Percentiles rank a stretch among this genome's conserved stretches.
phyloP scores from a whole-genome alignment of 2,888 invertebrate genomes.

The Perithous albicinctus region DNA sequence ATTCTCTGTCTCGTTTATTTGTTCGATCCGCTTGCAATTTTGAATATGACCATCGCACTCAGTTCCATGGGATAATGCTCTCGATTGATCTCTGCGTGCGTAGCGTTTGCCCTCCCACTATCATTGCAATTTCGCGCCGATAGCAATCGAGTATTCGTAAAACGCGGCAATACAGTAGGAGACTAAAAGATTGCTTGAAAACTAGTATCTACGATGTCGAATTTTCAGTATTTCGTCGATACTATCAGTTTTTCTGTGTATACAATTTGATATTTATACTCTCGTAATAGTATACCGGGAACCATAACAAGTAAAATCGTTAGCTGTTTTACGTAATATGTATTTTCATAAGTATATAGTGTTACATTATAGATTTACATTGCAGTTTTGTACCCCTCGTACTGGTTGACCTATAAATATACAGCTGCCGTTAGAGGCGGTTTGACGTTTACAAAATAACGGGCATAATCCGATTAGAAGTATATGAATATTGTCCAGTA shows the following conservation, averaged over 20 bases:
- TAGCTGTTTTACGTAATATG: background rate
- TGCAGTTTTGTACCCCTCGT: background rate
- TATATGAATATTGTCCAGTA: background rate
- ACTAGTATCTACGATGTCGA: conserved; percentile 15
- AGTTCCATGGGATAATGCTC: background rate
- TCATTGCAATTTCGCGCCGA: conserved; percentile 6
- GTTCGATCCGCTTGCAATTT: conserved; percentile 42
- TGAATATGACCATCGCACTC: conserved; percentile 23
- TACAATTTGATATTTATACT: background rate
- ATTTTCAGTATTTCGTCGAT: background rate
- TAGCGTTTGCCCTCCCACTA: background rate
- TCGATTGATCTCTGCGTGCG: conserved; percentile 6
- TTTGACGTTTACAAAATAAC: background rate
- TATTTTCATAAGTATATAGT: background rate
- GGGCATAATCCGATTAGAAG: background rate
- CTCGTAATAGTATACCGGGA: background rate
- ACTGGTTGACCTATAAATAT: too few relatives aligned
- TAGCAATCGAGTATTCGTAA: conserved; percentile 71
- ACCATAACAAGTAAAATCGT: background rate
- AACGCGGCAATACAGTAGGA: conserved; percentile 55
- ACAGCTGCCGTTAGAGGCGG: background rate
- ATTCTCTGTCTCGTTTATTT: conserved; percentile 56
- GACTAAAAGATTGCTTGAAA: conserved; percentile 3
- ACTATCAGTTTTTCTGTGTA: background rate
- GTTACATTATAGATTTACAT: background rate